Conservation (phyloP, 2,888 invertebrate genomes). For the Ditylenchus weischeri region DNA sequence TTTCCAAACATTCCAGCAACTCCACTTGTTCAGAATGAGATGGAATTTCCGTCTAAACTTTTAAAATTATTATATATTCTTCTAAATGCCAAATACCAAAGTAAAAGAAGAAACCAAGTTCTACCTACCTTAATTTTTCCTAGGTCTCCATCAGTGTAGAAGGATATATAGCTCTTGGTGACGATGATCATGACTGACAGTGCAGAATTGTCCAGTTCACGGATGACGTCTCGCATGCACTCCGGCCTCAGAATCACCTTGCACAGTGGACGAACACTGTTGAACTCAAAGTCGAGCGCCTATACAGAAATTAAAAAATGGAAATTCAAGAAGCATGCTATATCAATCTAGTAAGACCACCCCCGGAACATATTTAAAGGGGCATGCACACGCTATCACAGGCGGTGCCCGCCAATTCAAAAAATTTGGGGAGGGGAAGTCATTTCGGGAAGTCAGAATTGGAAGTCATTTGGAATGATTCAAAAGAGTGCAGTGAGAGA, state of each 20-base stretch:
- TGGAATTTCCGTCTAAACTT: slow-evolving; percentile 21
- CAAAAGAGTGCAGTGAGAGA: no score
- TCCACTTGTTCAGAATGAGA: slow-evolving; percentile 28
- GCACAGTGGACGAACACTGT: background rate
- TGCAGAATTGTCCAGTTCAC: slow-evolving; percentile 26
- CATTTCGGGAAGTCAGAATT: no score
- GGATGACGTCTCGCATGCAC: slow-evolving; percentile 23
- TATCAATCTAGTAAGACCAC: background rate
- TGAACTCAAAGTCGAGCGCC: slow-evolving; percentile 20
- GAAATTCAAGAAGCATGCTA: no score
- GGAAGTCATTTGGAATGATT: no score
- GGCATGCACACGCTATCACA: no score
- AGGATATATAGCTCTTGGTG: slow-evolving; percentile 19
- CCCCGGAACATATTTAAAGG: no score
- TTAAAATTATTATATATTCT: background rate
- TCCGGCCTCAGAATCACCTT: slow-evolving; percentile 27
- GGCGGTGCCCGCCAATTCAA: no score
- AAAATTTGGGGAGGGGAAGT: no score
- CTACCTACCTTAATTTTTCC: slow-evolving; percentile 28
- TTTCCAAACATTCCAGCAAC: slow-evolving; percentile 8
- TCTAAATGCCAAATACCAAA: background rate
- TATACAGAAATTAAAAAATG: no score
- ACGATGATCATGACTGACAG: slow-evolving; percentile 24
- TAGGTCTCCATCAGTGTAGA: slow-evolving; percentile 28
- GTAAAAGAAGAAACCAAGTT: background rate